Conservation (phyloP, 2,797 vertebrate species). For the Carcharodon carcharias region DNA sequence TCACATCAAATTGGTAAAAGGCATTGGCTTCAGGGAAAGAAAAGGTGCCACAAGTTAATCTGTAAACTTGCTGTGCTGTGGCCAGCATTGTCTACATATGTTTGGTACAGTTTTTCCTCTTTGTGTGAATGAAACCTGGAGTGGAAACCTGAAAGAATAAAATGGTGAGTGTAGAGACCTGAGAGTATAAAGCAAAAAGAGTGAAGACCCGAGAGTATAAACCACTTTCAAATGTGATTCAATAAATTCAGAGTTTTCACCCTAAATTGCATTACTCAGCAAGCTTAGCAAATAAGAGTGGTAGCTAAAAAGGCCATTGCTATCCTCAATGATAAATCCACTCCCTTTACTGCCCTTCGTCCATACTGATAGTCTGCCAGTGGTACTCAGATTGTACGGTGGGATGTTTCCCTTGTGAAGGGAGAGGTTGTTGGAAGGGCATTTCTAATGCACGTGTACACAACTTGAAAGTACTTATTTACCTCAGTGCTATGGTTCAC, state of each 20-base stretch:
- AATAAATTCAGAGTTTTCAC: background rate
- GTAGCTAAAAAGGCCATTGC: background rate
- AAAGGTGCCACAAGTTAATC: background rate
- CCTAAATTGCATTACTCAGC: background rate
- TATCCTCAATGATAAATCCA: background rate
- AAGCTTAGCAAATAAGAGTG: background rate
- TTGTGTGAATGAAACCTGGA: background rate
- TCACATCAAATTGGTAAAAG: background rate
- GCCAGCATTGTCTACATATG: too few species aligned
- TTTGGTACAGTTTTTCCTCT: too few species aligned
- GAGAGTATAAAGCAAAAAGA: background rate
- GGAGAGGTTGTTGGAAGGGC: background rate
- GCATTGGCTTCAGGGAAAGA: background rate
- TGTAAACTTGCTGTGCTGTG: too few species aligned
- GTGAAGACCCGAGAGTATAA: background rate
- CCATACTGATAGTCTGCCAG: background rate
- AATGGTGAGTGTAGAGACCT: background rate
- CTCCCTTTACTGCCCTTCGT: background rate
- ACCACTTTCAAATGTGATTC: background rate
- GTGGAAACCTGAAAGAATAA: background rate
- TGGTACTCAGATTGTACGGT: background rate
- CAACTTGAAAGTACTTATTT: background rate
- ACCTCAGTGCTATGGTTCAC: background rate
- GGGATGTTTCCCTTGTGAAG: background rate
- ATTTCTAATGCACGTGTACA: background rate